Percentiles rank a stretch among this genome's conserved stretches.
Conservation (phyloP, 2,888 invertebrate species). For the Agrotis clavis region DNA sequence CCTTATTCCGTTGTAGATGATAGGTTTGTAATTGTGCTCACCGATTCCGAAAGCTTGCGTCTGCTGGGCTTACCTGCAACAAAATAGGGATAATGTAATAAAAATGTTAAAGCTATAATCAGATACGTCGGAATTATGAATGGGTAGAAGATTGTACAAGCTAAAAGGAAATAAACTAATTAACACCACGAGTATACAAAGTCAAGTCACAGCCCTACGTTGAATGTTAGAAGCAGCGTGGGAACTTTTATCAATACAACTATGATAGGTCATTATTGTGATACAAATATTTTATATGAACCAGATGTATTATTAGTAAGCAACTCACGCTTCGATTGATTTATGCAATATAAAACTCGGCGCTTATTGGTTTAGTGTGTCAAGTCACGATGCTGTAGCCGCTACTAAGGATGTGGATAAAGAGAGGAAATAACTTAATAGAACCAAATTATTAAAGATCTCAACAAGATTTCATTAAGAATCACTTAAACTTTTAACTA, state of each 20-base stretch:
- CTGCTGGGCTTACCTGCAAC: slow-evolving; percentile 74
- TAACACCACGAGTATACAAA: slow-evolving; percentile 23
- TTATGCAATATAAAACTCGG: slow-evolving; percentile 59
- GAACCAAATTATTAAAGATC: not conserved
- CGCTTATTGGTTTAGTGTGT: slow-evolving; percentile 63
- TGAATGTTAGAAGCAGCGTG: slow-evolving; percentile 47
- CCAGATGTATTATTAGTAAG: slow-evolving; percentile 50
- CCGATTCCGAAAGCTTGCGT: slow-evolving; percentile 50
- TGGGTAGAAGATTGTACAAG: slow-evolving; percentile 27
- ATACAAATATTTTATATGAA: slow-evolving; percentile 49
- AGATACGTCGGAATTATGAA: slow-evolving; percentile 33
- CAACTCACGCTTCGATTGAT: slow-evolving; percentile 57
- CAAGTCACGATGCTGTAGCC: slow-evolving; percentile 59
- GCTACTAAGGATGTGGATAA: slow-evolving; percentile 43
- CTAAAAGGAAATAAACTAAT: slow-evolving; percentile 42
- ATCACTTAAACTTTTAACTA: too few relatives aligned
- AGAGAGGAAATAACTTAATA: not conserved
- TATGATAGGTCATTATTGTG: slow-evolving; percentile 49
- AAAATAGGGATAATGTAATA: slow-evolving; percentile 60
- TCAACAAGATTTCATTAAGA: too few relatives aligned
- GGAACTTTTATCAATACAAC: slow-evolving; percentile 48
- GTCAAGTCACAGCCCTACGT: slow-evolving; percentile 40
- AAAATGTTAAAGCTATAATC: slow-evolving; percentile 33
- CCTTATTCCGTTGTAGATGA: slow-evolving; percentile 58
- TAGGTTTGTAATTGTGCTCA: slow-evolving; percentile 56